Base-by-base conservation (phyloP, 2,797 vertebrate species). In the Amazona finschi region DNA sequence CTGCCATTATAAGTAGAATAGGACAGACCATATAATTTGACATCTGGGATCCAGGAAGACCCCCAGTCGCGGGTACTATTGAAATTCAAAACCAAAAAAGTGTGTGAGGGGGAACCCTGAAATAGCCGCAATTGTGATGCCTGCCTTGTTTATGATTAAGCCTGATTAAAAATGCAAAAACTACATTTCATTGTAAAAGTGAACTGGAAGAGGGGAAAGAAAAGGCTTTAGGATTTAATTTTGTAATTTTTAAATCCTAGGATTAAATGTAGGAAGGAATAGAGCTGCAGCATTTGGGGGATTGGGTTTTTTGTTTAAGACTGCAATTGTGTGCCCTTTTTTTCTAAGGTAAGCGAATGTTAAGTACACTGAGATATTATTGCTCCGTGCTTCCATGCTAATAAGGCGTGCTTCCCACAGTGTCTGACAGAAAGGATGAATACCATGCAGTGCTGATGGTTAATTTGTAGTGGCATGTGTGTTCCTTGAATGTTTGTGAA, bases 381-480 rank as follows among this genome's bases (percentile, higher is more conserved):
- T 97, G 95, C 97, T 97, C 85, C 27, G 3, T 94, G 89, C 93
- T 96, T 95, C 95, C 71, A 96, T 97, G 96, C 97, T 98, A 98
- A 98, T 98, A 97, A 98, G 97, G 96, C 95, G 15, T 96, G 96
- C 96, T 98, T 98, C 98, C 97, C 98, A 98, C 97, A 97, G 97
- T 96, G 97, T 96, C 96, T 98, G 98, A 98, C 98, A 98, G 96
- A 97, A 95, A 95, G 96, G 94, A 97, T 98, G 97, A 98, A 98
- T 98, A 94, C 97, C 88, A 93, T 93, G 96, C 91, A 96, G 87
- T 30, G 87, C 96, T 97, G 97, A 98, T 97, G 97, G 96, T 97
- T 98, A 98, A 98, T 98, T 98, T 97, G 97, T 97, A 97, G 97
- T 98, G 98, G 97, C 98, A 97, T 98, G 97, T 98, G 97, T 98